A percentile compares a stretch with the other conserved stretches of the same genome.
These are phyloP conservation scores for Blennius ocellaris DNA, from an alignment of 2,113 vertebrate species.

Conservation along the genomic window DNA sequence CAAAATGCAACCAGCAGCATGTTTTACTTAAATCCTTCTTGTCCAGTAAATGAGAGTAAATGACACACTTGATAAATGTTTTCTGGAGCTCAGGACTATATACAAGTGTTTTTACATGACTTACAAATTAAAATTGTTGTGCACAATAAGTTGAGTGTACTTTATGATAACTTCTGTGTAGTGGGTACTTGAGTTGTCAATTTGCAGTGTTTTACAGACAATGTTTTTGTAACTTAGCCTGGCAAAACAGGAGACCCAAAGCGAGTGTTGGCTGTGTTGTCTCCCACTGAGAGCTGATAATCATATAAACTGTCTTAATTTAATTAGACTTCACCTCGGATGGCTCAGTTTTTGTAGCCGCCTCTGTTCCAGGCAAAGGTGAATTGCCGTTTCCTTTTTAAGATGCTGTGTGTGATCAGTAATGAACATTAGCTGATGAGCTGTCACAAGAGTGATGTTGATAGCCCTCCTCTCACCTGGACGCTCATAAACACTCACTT, in stretches of 20 bases:
- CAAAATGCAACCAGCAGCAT: neutral
- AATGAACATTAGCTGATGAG: slow-evolving; percentile 72
- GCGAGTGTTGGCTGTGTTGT: slow-evolving; percentile 26
- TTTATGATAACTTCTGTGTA: neutral
- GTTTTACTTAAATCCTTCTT: neutral
- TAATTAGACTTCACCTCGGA: slow-evolving; percentile 64
- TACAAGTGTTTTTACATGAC: neutral
- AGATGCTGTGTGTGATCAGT: slow-evolving; percentile 55
- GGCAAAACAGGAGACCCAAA: slow-evolving; percentile 27
- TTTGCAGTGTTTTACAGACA: slow-evolving; percentile 5
- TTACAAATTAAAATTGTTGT: neutral
- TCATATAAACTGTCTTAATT: slow-evolving; percentile 69
- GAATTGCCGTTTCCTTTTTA: slow-evolving; percentile 58
- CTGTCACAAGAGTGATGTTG: slow-evolving; percentile 51
- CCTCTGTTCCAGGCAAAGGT: slow-evolving; percentile 54
- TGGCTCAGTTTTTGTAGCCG: slow-evolving; percentile 51
- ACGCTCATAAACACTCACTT: slow-evolving; percentile 22
- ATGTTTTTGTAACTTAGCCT: slow-evolving; percentile 23
- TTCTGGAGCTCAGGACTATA: neutral
- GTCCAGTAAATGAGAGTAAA: too few relatives aligned
- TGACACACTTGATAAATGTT: neutral
- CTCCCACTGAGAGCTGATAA: slow-evolving; percentile 55
- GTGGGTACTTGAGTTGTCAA: neutral
- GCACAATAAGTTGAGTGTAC: neutral
- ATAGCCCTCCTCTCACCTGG: slow-evolving; percentile 50